Percentiles rank a stretch among this genome's conserved stretches.
phyloP scores from a whole-genome alignment of 23 tunicate genomes.

The Trididemnum clinides region DNA sequence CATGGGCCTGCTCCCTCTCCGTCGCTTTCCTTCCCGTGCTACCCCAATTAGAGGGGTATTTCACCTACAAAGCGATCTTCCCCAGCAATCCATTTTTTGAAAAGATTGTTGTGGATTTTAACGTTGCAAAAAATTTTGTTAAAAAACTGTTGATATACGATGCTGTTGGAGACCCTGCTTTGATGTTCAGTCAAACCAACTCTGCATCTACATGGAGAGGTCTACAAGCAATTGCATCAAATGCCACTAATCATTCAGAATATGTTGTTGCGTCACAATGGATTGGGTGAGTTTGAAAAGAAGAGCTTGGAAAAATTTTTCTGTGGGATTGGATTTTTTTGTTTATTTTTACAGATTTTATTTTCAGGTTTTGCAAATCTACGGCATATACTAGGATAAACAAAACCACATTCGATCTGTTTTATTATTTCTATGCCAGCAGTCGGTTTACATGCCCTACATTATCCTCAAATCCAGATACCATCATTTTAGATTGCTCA shows the following conservation, averaged over 20 bases:
- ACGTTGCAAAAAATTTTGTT: conserved; percentile 34
- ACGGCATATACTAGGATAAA: no score
- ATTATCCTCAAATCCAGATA: no score
- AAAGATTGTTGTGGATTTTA: conserved; percentile 44
- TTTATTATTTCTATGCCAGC: no score
- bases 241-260: conserved; percentile 10
- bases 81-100: conserved; percentile 70
- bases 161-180: background rate
- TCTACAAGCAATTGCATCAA: background rate
- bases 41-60: conserved; percentile 19
- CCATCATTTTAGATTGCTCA: no score
- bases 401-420: no score
- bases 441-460: no score
- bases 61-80: conserved; percentile 46
- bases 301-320: no score
- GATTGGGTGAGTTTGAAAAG: conserved; percentile 37
- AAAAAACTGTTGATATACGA: conserved; percentile 10
- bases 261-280: conserved; percentile 14
- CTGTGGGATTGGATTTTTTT: no score
- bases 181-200: background rate
- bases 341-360: no score
- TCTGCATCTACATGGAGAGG: background rate
- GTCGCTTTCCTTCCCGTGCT: conserved; percentile 65
- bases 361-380: no score
- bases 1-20: conserved; percentile 57